These are phyloP conservation scores for Eulemur coronatus DNA, from an alignment of 2,797 vertebrate genomes.

Conservation along the genomic window DNA sequence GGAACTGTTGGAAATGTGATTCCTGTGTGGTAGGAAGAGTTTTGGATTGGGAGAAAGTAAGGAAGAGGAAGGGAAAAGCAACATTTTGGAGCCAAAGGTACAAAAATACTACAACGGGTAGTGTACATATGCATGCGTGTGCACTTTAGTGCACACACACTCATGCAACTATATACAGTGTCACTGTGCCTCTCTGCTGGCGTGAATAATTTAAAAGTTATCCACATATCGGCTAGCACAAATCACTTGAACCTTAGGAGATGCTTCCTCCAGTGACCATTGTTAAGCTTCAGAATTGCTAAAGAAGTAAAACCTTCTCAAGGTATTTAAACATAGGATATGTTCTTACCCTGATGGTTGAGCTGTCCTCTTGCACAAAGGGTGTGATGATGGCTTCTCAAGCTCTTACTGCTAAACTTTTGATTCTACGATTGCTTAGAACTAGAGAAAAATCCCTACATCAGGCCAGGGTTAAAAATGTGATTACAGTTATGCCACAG, in stretches of 20 bases:
- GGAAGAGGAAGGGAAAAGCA: background rate
- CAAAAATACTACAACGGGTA: background rate
- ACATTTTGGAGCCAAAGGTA: background rate
- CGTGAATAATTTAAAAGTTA: background rate
- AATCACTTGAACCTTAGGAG: background rate
- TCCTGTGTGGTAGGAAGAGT: background rate
- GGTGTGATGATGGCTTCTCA: background rate
- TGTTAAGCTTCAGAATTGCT: conserved; percentile 16
- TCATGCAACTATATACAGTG: background rate
- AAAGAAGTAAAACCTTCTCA: background rate
- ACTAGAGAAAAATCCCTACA: conserved; percentile 36
- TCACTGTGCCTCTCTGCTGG: background rate
- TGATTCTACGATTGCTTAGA: conserved; percentile 38
- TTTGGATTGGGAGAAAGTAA: background rate
- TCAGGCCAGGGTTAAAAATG: conserved; percentile 24
- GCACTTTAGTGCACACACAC: rapidly evolving
- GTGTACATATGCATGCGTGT: too few relatives aligned
- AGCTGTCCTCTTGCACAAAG: background rate
- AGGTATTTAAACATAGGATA: background rate
- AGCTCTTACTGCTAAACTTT: background rate
- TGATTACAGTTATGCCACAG: conserved; percentile 13
- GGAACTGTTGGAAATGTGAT: background rate
- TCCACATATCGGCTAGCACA: background rate
- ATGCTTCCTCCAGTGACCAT: background rate
- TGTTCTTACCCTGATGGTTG: background rate